Base-by-base conservation (phyloP, 2,113 vertebrate genomes). In the Lathamus discolor region DNA sequence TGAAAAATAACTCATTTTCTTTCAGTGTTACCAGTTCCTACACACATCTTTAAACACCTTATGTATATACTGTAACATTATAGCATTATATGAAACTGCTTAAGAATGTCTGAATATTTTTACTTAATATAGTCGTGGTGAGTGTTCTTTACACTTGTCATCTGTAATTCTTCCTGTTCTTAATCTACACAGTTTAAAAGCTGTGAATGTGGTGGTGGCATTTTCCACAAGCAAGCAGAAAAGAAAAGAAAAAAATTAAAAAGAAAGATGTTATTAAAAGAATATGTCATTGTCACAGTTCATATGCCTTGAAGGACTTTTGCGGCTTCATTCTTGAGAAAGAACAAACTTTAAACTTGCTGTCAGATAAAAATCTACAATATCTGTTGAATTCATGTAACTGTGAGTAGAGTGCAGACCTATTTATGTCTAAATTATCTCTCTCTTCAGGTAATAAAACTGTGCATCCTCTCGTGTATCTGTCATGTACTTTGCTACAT, bases 111-210 rank as follows among this genome's bases (percentile, higher is more conserved):
- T 83, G 78, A 95, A 73, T 94, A 62, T 66, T 91, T 93, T 91
- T 93, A 77, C 83, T 93, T 70, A 86, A 67, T 83, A 90, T 64
- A 93, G 69, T 54, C 4, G 4, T 72, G 87, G 79, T 29, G 80
- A 95, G 49, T 35, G 75, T 87, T 96, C 86, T 92, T 95, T 92
- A 80, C 80, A 92, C 90, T 84, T 95, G 87, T 83, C 86, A 95
- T 80, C 41, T 92, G 62, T 80, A 95, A 94, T 95, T 87, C 93
- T 89, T 92, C 46, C 63, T 88, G 49, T 46, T 91, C 64, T 88
- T 95, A 82, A 94, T 90, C 88, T 91, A 51, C 44, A 81, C 31
- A 41, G 39, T 88, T 94, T 82, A 82, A 96, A 95, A 94, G 57
- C 27, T 55, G 62, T 84, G 90, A 95, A 90, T 88, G 77, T 86